Evolutionary conservation across 2,888 invertebrate species (phyloP), one percentile per base, ranked within the genome.

Genomic region (Philopedon plagiatum): DNA sequence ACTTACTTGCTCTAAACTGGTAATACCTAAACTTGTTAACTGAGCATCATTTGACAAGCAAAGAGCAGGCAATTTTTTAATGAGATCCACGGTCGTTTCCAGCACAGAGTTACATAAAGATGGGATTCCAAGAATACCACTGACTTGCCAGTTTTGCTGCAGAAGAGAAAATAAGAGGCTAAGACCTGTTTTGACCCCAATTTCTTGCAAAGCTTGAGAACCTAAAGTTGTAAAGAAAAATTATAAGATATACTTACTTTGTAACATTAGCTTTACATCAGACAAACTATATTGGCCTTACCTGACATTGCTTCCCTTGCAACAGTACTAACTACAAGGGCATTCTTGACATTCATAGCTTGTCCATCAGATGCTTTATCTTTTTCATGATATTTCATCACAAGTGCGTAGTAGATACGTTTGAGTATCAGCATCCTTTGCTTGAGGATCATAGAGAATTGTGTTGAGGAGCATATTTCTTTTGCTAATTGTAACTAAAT

Each of bases 141-240:
- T 84, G 34, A 84, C 84, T 76, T 86, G 84, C 90, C 90, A 91
- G 81, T 89, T 90, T 78, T 90, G 89, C 75, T 86, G 84, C 18
- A 91, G 83, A 23, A 91, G 81, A 5, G 89, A 87, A 81, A 91
- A 91, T 21, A 91, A 79, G 51, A 91, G 82, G 71, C 87, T 89
- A 5, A 91, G 84, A 0, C 90, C 90, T 41, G 90, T 90, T 81
- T 88, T 88, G 1, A 91, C 89, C 5, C 90, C 90, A 76, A 91
- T 86, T 84, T 90, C 90, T 49, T 91, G 81, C 63, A 91, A 82
- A 1, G 89, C 89, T 78, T 89, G 87, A 37, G 87, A 86, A 34
- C 87, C 87, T 44, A 82, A 49, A 56, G 11, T 44, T n/a, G n/a
- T n/a, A n/a, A n/a, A n/a, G n/a, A n/a, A n/a, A n/a, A n/a, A n/a